These are phyloP conservation scores for Manacus vitellinus DNA, from an alignment of 2,113 vertebrate genomes.

Conservation along the genomic window DNA sequence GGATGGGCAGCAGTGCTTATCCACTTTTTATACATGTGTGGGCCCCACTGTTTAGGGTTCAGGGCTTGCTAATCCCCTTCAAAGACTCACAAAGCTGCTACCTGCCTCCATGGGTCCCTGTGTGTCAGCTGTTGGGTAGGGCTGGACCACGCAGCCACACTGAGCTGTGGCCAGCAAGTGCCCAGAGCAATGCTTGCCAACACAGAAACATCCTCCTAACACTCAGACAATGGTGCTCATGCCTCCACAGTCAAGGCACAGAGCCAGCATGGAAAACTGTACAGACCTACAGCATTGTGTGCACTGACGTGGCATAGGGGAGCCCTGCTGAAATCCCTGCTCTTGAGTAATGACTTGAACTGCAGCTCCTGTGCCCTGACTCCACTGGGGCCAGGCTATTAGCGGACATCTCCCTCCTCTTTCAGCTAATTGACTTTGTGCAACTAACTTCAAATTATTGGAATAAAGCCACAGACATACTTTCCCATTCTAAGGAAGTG, in stretches of 20 bases:
- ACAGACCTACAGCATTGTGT: not conserved
- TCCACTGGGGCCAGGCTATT: rapidly evolving
- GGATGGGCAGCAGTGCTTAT: rapidly evolving
- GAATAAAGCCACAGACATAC: not conserved
- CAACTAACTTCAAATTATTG: not conserved
- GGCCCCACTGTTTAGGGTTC: rapidly evolving
- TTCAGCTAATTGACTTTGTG: not conserved
- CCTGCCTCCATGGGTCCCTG: rapidly evolving
- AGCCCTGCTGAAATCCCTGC: not conserved
- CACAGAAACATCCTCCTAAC: not conserved
- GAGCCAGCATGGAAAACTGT: not conserved
- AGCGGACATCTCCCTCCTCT: not conserved
- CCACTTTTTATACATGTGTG: rapidly evolving
- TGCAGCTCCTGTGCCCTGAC: too few relatives aligned
- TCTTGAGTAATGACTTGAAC: not conserved
- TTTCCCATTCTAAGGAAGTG: not conserved
- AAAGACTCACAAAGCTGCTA: rapidly evolving
- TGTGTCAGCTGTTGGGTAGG: rapidly evolving
- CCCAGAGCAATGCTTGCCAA: not conserved
- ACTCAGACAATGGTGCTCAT: not conserved
- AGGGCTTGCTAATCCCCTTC: not conserved
- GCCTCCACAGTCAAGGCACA: not conserved
- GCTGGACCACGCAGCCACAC: rapidly evolving
- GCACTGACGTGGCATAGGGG: rapidly evolving
- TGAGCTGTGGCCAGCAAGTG: not conserved